phyloP scores from a whole-genome alignment of 1,140 invertebrate species.

The Popillia japonica region DNA sequence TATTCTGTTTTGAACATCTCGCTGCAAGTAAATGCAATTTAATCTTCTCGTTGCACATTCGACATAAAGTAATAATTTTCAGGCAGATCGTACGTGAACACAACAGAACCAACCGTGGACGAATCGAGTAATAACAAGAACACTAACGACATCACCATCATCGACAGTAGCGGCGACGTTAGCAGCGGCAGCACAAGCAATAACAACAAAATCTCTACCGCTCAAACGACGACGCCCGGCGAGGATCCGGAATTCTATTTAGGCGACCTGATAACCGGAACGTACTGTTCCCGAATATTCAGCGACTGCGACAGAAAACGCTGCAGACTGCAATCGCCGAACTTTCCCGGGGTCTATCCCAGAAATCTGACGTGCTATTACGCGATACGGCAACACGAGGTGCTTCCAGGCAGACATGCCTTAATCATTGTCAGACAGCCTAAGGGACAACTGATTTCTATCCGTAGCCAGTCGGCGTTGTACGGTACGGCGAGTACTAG shows the following conservation, averaged over 20 bases:
- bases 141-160: slow-evolving; percentile 9
- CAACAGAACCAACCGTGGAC: slow-evolving; percentile 24
- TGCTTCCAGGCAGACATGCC: slow-evolving; percentile 80
- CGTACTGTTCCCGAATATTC: slow-evolving; percentile 89
- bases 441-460: slow-evolving; percentile 83
- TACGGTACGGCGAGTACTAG: slow-evolving; percentile 62
- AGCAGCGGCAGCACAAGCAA: background rate
- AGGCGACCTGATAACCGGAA: slow-evolving; percentile 86
- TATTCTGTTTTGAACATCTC: no score
- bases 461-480: slow-evolving; percentile 73
- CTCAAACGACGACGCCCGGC: slow-evolving; percentile 38
- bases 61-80: slow-evolving; percentile 32
- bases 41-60: background rate
- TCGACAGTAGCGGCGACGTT: background rate
- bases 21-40: no score
- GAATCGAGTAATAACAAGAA: slow-evolving; percentile 3
- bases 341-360: slow-evolving; percentile 90
- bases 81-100: slow-evolving; percentile 33
- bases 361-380: slow-evolving; percentile 90
- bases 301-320: slow-evolving; percentile 87
- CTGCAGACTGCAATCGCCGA: slow-evolving; percentile 88
- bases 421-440: slow-evolving; percentile 83
- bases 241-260: slow-evolving; percentile 71
- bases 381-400: slow-evolving; percentile 79
- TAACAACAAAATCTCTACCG: background rate